These are phyloP conservation scores for Eurystomus gularis DNA, from an alignment of 2,113 vertebrate species.

Conservation along the genomic window DNA sequence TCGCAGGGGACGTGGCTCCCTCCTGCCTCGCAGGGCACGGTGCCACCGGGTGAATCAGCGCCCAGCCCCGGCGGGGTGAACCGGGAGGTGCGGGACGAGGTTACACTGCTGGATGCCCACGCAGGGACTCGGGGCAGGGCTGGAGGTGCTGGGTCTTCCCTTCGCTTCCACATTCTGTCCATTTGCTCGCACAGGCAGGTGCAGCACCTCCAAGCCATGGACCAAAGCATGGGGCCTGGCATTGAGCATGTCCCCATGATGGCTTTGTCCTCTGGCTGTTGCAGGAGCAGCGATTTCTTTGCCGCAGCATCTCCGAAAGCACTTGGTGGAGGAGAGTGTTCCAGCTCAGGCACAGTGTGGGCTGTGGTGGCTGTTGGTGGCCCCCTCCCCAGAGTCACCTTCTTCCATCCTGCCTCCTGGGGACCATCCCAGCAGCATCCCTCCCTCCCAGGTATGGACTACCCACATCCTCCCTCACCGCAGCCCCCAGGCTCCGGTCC, in stretches of 20 bases:
- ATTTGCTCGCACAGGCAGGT: rapidly evolving
- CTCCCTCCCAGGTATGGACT: background rate
- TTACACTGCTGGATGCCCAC: rapidly evolving
- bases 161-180: rapidly evolving
- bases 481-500: rapidly evolving
- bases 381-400: background rate
- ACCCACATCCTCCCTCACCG: background rate
- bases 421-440: background rate
- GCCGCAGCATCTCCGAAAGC: background rate
- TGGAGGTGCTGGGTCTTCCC: background rate
- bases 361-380: background rate
- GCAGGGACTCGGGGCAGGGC: rapidly evolving
- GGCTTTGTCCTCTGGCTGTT: background rate
- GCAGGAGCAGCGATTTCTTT: background rate
- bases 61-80: background rate
- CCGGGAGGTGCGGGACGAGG: background rate
- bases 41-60: background rate
- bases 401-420: background rate
- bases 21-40: background rate
- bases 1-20: background rate
- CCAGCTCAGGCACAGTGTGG: background rate
- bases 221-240: rapidly evolving
- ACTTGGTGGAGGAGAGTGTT: background rate
- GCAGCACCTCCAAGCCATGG: background rate
- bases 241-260: rapidly evolving